phyloP scores from a whole-genome alignment of 1,140 invertebrate genomes.

The Akabosia matsudoensis region DNA sequence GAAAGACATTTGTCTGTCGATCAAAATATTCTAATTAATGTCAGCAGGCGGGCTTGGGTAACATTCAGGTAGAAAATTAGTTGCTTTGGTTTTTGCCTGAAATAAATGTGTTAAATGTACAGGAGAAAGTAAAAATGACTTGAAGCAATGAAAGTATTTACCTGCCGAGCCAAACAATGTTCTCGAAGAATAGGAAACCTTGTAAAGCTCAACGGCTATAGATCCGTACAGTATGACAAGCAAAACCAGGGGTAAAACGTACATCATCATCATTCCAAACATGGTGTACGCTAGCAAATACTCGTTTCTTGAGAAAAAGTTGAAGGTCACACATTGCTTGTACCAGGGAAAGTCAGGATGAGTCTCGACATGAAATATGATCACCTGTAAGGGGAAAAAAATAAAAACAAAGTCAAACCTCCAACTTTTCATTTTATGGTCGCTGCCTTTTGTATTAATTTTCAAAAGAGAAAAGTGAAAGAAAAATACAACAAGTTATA shows the following conservation, averaged over 20 bases:
- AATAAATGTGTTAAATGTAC: too few relatives aligned
- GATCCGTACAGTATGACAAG: constrained; percentile 55
- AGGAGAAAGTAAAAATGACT: too few relatives aligned
- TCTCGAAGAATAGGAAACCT: background rate
- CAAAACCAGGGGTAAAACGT: constrained; percentile 54
- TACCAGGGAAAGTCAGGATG: constrained; percentile 50
- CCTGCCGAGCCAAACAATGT: background rate
- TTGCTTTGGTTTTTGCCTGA: too few relatives aligned
- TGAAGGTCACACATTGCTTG: constrained; percentile 51
- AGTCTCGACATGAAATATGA: constrained; percentile 51
- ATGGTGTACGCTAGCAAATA: constrained; percentile 42
- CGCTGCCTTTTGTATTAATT: too few relatives aligned
- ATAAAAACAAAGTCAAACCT: background rate
- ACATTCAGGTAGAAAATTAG: too few relatives aligned
- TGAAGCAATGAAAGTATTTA: too few relatives aligned
- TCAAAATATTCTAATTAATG: too few relatives aligned
- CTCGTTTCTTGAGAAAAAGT: constrained; percentile 46
- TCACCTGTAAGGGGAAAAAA: constrained; percentile 41
- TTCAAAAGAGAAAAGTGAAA: too few relatives aligned
- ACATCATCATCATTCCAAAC: constrained; percentile 52
- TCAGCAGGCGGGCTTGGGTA: too few relatives aligned
- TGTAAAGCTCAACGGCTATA: constrained; percentile 50
- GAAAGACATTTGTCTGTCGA: too few relatives aligned
- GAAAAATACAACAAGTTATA: too few relatives aligned
- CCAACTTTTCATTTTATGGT: too few relatives aligned